These are phyloP conservation scores for Borostomias antarcticus DNA, from an alignment of 2,797 vertebrate species.

Conservation along the genomic window DNA sequence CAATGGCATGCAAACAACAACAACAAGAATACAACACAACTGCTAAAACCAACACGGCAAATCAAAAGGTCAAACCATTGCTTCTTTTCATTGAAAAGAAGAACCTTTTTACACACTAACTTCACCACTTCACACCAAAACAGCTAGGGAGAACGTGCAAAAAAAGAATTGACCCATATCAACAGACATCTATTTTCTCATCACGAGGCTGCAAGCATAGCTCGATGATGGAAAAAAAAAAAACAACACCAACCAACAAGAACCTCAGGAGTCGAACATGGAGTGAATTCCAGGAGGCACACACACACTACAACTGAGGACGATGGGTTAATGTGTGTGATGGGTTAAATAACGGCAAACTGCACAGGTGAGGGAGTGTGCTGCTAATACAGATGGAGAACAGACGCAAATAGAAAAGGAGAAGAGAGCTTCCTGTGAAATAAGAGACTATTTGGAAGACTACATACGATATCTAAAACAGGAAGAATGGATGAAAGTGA, in stretches of 20 bases:
- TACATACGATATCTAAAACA: too few relatives aligned
- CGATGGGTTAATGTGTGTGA: too few relatives aligned
- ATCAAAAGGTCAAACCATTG: conserved; percentile 16
- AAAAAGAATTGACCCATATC: conserved; percentile 9
- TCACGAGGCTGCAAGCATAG: conserved; percentile 43
- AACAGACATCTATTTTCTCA: neutral
- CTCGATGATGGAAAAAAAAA: conserved; percentile 46
- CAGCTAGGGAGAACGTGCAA: conserved; percentile 19
- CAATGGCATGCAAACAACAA: conserved; percentile 17
- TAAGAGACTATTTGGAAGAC: too few relatives aligned
- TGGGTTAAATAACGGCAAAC: too few relatives aligned
- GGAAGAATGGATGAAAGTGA: too few relatives aligned
- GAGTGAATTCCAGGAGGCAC: conserved; percentile 25
- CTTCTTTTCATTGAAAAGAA: conserved; percentile 54
- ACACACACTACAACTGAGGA: conserved; percentile 26
- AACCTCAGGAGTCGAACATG: conserved; percentile 36
- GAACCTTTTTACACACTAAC: conserved; percentile 19
- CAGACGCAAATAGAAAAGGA: neutral
- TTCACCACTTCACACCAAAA: conserved; percentile 29
- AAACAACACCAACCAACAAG: conserved; percentile 18
- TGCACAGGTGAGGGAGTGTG: too few relatives aligned
- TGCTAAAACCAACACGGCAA: neutral
- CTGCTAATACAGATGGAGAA: neutral
- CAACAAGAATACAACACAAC: conserved; percentile 6
- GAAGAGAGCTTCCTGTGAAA: neutral